Base-by-base conservation (phyloP, 1,140 invertebrate genomes). In the Polypedilum vanderplanki region DNA sequence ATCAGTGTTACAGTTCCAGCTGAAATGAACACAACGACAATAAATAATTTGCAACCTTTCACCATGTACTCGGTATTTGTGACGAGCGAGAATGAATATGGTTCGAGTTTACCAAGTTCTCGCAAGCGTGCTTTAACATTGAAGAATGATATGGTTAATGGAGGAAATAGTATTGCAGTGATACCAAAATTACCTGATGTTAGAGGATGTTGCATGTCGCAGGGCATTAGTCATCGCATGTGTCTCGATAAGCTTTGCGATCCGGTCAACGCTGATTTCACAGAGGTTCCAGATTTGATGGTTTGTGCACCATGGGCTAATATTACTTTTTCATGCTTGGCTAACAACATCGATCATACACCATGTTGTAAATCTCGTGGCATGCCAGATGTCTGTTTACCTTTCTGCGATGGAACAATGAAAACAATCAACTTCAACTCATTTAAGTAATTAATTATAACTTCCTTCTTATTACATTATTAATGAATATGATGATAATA, bases 221-320 rank as follows among this genome's bases (percentile, higher is more conserved):
- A 88, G 46, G 91, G 91, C 1, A 88, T 94, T 77, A 88, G 87
- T 12, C 89, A 92, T 79, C 86, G 86, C 74, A 88, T 87, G 78
- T 95, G 93, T 79, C 80, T 93, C 1, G 87, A 90, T 76, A 91
- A 90, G 77, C 85, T 95, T 75, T 94, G 93, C 78, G 91, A 93
- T 80, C 91, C 92, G 0, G 86, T 87, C 22, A 86, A 88, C 75
- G 84, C 87, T 1, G 86, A 87, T 74, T 81, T 85, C 40, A 85
- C 87, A 1, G 87, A 87, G 76, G 84, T 90, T 40, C 86, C 87
- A 0, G 92, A 94, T 81, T 84, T 93, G 77, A 93, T 94, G 89
- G 92, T 93, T 40, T 94, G 93, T 81, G 92, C 92, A 0, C 91
- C 92, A 0, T 93, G 91, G 90, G 90, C 91, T 1, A 86, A 88